A percentile compares a stretch with the other conserved stretches of the same genome.
These are phyloP conservation scores for Sylvilagus floridanus DNA, from an alignment of 2,797 vertebrate genomes.

Conservation along the genomic window DNA sequence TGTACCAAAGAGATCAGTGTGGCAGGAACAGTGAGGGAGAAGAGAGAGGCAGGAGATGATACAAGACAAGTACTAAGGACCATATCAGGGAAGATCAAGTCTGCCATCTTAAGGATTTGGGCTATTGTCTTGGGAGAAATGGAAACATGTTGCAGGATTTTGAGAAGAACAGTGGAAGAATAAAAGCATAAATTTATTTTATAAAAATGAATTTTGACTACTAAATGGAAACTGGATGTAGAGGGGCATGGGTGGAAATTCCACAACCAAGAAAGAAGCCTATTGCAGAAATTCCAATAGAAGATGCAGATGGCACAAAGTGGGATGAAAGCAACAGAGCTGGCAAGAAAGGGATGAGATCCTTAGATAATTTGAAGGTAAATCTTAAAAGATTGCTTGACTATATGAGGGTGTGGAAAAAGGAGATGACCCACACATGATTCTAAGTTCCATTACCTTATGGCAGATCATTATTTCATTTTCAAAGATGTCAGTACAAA, in stretches of 20 bases:
- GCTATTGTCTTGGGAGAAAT: background rate
- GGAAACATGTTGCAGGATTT: background rate
- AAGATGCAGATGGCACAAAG: background rate
- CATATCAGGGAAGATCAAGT: background rate
- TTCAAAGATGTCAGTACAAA: conserved; percentile 24
- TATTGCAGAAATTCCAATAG: background rate
- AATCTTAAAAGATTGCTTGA: background rate
- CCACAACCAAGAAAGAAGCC: background rate
- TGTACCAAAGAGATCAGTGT: background rate
- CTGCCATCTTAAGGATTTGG: background rate
- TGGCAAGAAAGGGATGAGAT: background rate
- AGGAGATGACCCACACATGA: background rate
- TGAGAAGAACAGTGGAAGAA: background rate
- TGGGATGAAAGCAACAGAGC: background rate
- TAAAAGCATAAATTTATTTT: background rate
- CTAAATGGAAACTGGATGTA: background rate
- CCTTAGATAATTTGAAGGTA: background rate
- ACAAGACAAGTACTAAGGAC: background rate
- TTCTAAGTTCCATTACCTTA: background rate
- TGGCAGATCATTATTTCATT: background rate
- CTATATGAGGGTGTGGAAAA: background rate
- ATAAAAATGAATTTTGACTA: background rate
- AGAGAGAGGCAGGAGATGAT: background rate
- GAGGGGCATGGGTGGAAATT: background rate
- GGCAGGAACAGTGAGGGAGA: background rate